These are phyloP conservation scores for Arctocebus calabarensis DNA, from an alignment of 2,797 vertebrate genomes.

Conservation along the genomic window DNA sequence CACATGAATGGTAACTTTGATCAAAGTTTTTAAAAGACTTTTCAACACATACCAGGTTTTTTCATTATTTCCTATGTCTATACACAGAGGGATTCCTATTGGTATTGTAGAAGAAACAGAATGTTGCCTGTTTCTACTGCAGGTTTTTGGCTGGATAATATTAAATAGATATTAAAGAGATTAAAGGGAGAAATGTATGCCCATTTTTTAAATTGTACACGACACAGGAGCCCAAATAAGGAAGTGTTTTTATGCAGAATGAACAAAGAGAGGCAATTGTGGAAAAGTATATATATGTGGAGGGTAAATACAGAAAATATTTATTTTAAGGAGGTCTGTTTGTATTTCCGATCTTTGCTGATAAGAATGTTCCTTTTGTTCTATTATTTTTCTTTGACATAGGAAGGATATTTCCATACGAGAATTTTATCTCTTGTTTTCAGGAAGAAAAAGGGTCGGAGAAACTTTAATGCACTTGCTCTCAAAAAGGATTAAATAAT, in stretches of 20 bases:
- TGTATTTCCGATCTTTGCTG: neutral
- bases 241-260: neutral
- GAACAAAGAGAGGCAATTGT: neutral
- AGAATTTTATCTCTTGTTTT: neutral
- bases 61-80: neutral
- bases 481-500: neutral
- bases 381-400: neutral
- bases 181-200: neutral
- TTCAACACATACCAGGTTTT: neutral
- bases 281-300: neutral
- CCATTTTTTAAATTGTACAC: neutral
- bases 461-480: neutral
- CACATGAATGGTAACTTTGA: constrained; percentile 5
- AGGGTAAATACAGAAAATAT: neutral
- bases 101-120: neutral
- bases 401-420: neutral
- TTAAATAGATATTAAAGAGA: neutral
- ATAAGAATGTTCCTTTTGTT: neutral
- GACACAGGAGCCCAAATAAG: neutral
- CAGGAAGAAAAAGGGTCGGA: neutral
- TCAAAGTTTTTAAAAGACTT: neutral
- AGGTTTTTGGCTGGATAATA: neutral
- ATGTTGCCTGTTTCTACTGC: neutral
- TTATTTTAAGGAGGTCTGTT: neutral
- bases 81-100: neutral